These are phyloP conservation scores for Trachemys scripta DNA, from an alignment of 2,113 vertebrate genomes.

Conservation along the genomic window DNA sequence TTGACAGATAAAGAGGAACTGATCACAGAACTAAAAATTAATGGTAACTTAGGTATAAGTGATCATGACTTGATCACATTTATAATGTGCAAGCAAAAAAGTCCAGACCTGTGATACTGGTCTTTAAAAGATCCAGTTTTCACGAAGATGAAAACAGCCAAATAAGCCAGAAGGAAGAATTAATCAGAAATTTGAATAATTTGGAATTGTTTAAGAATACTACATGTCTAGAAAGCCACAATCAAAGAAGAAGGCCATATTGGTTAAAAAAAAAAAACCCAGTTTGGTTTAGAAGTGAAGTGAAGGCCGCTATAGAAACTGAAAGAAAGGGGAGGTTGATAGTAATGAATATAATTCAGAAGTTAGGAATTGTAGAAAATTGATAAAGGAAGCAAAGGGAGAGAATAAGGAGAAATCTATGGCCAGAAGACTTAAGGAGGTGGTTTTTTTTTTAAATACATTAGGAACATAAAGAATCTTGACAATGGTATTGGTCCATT, in stretches of 20 bases:
- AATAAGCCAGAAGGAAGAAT: neutral
- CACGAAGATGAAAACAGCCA: neutral
- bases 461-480: neutral
- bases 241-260: neutral
- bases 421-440: neutral
- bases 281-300: neutral
- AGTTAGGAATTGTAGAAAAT: neutral
- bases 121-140: neutral
- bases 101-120: neutral
- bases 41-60: neutral
- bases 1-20: neutral
- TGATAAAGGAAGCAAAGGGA: neutral
- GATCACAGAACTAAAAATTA: neutral
- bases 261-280: neutral
- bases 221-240: neutral
- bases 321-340: neutral
- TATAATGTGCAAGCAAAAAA: neutral
- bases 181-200: neutral
- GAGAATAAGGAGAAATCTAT: too few species aligned
- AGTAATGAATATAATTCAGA: neutral
- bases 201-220: neutral
- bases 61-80: neutral
- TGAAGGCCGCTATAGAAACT: neutral
- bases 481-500: neutral
- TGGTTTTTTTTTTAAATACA: neutral